phyloP scores from a whole-genome alignment of 2,888 invertebrate genomes.

The Lycocerus yunnanus region DNA sequence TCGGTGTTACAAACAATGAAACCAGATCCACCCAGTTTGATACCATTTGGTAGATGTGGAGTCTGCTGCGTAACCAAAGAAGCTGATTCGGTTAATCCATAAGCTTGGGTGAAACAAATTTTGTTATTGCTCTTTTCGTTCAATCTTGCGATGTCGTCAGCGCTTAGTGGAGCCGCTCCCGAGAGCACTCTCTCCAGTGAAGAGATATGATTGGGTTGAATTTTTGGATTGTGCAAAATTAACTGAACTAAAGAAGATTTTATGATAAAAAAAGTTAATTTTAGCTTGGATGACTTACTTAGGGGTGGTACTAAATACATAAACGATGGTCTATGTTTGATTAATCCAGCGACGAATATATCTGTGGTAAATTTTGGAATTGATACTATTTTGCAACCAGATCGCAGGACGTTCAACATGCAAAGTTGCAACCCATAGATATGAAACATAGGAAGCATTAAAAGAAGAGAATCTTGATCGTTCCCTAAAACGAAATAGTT shows the following conservation, averaged over 20 bases:
- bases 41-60: conserved; percentile 30
- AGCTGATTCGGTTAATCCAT: conserved; percentile 74
- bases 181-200: conserved; percentile 53
- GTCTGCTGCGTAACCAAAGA: conserved; percentile 57
- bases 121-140: conserved; percentile 37
- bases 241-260: background rate
- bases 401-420: conserved; percentile 49
- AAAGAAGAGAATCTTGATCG: conserved; percentile 47
- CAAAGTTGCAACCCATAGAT: conserved; percentile 59
- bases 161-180: conserved; percentile 59
- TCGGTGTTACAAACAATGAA: conserved; percentile 64
- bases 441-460: conserved; percentile 59
- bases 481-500: conserved; percentile 30
- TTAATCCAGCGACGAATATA: conserved; percentile 35
- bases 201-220: conserved; percentile 55
- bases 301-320: conserved; percentile 62
- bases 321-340: conserved; percentile 36
- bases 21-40: conserved; percentile 58
- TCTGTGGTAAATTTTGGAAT: conserved; percentile 47
- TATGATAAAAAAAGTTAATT: too few species aligned
- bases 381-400: conserved; percentile 55
- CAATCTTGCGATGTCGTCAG: conserved; percentile 45
- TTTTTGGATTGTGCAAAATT: conserved; percentile 44
- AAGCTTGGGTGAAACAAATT: conserved; percentile 49
- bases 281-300: conserved; percentile 43